Evolutionary conservation across 2,113 vertebrate genomes (phyloP).

Genomic region (Leptocoma aspasia): DNA sequence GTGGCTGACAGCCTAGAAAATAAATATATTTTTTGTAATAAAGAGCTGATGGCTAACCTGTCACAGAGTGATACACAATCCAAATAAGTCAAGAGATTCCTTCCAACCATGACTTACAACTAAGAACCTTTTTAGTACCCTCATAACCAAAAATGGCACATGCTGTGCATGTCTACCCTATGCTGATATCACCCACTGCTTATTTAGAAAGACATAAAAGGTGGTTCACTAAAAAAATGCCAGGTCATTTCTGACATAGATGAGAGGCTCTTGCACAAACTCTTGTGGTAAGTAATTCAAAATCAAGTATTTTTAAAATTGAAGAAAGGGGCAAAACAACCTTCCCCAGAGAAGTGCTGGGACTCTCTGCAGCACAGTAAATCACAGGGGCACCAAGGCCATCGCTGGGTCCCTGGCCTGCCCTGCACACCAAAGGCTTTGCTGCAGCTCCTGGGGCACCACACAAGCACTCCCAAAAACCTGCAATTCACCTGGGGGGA

Average conservation of each 20-base stretch:
- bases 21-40: neutral
- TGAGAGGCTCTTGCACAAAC: neutral
- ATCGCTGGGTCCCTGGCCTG: neutral
- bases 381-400: neutral
- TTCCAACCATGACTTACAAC: neutral
- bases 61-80: neutral
- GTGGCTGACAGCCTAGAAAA: neutral
- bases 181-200: neutral
- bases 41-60: neutral
- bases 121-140: neutral
- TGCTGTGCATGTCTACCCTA: neutral
- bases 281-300: neutral
- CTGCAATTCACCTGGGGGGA: neutral
- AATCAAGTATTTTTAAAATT: neutral
- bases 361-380: neutral
- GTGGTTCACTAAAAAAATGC: neutral
- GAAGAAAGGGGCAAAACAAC: neutral
- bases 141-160: neutral
- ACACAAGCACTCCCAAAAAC: neutral
- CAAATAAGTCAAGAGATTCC: neutral
- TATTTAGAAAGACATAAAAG: neutral
- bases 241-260: neutral
- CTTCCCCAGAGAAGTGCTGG: neutral
- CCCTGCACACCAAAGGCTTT: neutral
- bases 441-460: neutral